Percentiles rank a stretch among this genome's conserved stretches.
These are phyloP conservation scores for Vanessa atalanta DNA, from an alignment of 1,140 invertebrate species.

Conservation along the genomic window DNA sequence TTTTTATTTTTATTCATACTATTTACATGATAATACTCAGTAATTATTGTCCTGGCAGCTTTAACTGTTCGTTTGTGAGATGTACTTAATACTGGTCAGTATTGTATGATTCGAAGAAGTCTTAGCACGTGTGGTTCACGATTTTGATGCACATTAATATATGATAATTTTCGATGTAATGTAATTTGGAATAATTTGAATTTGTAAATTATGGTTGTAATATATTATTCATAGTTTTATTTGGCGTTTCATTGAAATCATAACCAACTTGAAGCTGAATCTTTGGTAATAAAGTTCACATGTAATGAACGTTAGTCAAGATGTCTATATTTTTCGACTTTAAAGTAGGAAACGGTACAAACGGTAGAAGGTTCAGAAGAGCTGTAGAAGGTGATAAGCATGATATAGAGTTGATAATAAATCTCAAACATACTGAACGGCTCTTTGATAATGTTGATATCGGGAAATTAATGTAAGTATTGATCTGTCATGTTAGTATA, in stretches of 20 bases:
- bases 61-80: constrained; percentile 20
- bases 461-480: constrained; percentile 64
- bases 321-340: constrained; percentile 77
- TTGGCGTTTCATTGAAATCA: constrained; percentile 44
- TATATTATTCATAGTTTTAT: constrained; percentile 64
- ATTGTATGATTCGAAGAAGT: constrained; percentile 39
- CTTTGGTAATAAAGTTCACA: not conserved
- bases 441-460: constrained; percentile 60
- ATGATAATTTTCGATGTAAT: constrained; percentile 28
- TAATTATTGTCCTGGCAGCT: constrained; percentile 35
- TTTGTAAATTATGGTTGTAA: constrained; percentile 69
- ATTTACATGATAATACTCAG: not conserved
- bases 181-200: constrained; percentile 39
- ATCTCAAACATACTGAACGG: constrained; percentile 41
- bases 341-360: constrained; percentile 51
- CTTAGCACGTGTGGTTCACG: constrained; percentile 19
- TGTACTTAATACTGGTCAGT: constrained; percentile 59
- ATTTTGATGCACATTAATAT: constrained; percentile 17
- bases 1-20: constrained; percentile 1
- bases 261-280: constrained; percentile 15
- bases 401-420: constrained; percentile 55
- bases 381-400: constrained; percentile 64
- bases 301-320: not conserved
- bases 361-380: constrained; percentile 63
- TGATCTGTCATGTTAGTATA: not conserved